A percentile compares a stretch with the other conserved stretches of the same genome.
phyloP scores from a whole-genome alignment of 2,888 invertebrate species.

The Eucera pruinosa region DNA sequence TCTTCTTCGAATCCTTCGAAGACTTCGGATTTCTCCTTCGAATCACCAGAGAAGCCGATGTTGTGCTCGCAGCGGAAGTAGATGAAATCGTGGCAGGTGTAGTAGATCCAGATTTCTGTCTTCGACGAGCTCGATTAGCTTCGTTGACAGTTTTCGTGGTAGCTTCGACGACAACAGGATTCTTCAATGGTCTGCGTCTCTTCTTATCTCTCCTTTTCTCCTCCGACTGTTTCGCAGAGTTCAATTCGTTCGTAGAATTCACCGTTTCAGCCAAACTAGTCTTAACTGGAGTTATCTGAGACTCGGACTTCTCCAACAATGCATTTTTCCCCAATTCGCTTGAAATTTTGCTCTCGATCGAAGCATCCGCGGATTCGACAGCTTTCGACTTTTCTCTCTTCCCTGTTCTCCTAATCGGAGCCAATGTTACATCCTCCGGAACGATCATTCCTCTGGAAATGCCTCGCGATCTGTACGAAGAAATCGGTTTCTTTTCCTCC shows the following conservation, averaged over 20 bases:
- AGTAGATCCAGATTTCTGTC: slow-evolving; percentile 42
- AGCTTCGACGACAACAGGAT: not conserved
- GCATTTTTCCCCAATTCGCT: slow-evolving; percentile 11
- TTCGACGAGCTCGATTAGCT: slow-evolving; percentile 39
- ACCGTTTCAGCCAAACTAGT: not conserved
- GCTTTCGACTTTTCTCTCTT: not conserved
- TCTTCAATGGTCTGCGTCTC: slow-evolving; percentile 40
- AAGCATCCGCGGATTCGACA: not conserved
- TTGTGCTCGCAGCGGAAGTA: slow-evolving; percentile 7
- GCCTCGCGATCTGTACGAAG: not conserved
- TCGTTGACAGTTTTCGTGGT: not conserved
- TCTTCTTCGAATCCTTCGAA: slow-evolving; percentile 15
- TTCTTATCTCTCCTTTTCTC: too few relatives aligned
- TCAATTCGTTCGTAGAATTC: slow-evolving; percentile 1
- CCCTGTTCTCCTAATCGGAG: slow-evolving; percentile 4
- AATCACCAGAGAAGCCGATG: slow-evolving; percentile 8
- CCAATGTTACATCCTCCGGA: slow-evolving; percentile 52
- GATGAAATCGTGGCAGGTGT: slow-evolving; percentile 27
- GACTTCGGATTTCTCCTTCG: slow-evolving; percentile 28
- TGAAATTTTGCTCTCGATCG: not conserved
- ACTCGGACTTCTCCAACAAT: slow-evolving; percentile 4
- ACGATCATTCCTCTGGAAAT: slow-evolving; percentile 48
- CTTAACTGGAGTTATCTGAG: not conserved
- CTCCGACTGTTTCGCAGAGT: not conserved
- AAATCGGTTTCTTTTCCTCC: not conserved